phyloP scores from a whole-genome alignment of 2,888 invertebrate species.

The Itoplectis maculator region DNA sequence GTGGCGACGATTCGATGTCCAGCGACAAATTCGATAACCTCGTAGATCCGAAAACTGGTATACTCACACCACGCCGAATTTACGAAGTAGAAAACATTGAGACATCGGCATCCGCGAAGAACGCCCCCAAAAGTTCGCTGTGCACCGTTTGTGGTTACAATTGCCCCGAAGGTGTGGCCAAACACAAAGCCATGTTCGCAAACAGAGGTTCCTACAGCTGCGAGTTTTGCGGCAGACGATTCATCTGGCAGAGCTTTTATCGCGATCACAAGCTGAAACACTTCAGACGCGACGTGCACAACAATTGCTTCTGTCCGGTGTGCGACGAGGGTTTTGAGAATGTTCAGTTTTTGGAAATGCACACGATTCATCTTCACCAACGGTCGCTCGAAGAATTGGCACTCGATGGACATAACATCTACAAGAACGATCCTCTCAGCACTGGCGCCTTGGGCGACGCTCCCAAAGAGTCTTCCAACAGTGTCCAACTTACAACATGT shows the following conservation, averaged over 20 bases:
- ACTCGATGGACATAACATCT: too few species aligned
- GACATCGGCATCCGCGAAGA: not conserved
- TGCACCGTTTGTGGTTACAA: constrained; percentile 52
- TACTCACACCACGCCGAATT: not conserved
- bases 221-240: constrained; percentile 66
- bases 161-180: constrained; percentile 55
- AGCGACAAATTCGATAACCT: not conserved
- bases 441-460: not conserved
- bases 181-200: constrained; percentile 57
- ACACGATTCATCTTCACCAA: constrained; percentile 68
- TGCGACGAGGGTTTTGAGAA: constrained; percentile 67
- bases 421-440: too few species aligned
- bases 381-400: not conserved
- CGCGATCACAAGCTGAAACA: constrained; percentile 66
- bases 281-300: constrained; percentile 16
- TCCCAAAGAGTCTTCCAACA: not conserved
- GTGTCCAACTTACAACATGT: not conserved
- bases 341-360: constrained; percentile 44
- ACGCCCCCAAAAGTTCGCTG: not conserved
- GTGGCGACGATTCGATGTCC: not conserved
- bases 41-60: not conserved
- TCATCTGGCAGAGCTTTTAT: constrained; percentile 33
- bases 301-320: constrained; percentile 46
- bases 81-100: not conserved
- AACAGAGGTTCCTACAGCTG: constrained; percentile 66